Evolutionary conservation across 2,888 invertebrate genomes (phyloP), one percentile per base, ranked within the genome.

Genomic region (Mythimna vitellina): DNA sequence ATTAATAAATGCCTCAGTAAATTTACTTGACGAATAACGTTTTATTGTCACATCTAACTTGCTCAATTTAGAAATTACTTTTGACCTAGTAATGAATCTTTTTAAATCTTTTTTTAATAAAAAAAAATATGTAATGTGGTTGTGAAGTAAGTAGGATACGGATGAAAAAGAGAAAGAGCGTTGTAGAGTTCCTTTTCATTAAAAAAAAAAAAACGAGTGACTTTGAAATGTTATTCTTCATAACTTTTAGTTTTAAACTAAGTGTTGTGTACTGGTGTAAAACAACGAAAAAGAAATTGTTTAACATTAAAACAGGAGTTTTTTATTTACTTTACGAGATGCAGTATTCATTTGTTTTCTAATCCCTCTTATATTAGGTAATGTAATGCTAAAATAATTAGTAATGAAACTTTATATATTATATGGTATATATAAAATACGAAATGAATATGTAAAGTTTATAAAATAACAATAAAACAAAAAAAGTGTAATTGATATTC

Each of bases 401-500:
- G 86, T 74, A 78, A 86, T 86, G 88, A 89, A 91, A 90, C 83
- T 90, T 89, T 91, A 90, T 92, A 89, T 91, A 89, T 89, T 87
- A 84, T 86, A 88, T 88, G 80, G 82, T 84, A 89, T 86, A 89
- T 86, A 89, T 88, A 88, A 88, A 87, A 76, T 90, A 91, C 88
- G 89, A 90, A 88, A 82, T 85, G 86, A 83, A 81, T 87, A 90
- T 91, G 91, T 93, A 93, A 92, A 91, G 88, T 93, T 93, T 93
- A 93, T 94, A 94, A 92, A 91, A 90, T 92, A 92, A 92, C 89
- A 91, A 91, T 90, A 92, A 92, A 91, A 86, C 84, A 89, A 90
- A 89, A 46, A 90, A 92, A 91, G 89, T 93, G 94, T 94, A 94
- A 94, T 94, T 94, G 93, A 93, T 93, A 94, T 94, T 94, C 92